These are phyloP conservation scores for Drosophila barbarae DNA, from an alignment of 2,888 invertebrate genomes.

Conservation along the genomic window DNA sequence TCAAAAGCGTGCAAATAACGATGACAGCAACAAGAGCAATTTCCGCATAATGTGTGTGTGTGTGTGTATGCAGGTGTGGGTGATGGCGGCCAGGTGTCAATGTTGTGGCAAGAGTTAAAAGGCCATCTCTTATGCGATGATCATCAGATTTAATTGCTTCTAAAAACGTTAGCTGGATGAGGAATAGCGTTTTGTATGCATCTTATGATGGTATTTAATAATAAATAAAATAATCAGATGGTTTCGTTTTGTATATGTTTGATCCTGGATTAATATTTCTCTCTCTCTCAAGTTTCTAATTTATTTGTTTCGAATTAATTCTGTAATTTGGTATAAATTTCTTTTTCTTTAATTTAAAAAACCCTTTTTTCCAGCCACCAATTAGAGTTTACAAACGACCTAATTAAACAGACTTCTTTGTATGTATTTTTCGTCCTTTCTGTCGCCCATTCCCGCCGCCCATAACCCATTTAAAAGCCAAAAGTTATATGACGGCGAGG, in stretches of 20 bases:
- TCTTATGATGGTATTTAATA: neutral
- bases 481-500: slow-evolving; percentile 7
- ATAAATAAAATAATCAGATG: neutral
- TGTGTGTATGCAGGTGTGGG: slow-evolving; percentile 1
- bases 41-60: slow-evolving; percentile 19
- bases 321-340: neutral
- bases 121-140: slow-evolving; percentile 17
- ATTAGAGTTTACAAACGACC: neutral
- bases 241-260: neutral
- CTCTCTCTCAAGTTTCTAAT: neutral
- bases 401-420: slow-evolving; percentile 11
- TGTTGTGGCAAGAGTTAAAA: slow-evolving; percentile 25
- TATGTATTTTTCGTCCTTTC: neutral
- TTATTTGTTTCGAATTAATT: too few species aligned
- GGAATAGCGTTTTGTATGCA: neutral
- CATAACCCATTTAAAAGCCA: neutral
- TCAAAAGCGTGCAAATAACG: slow-evolving; percentile 65
- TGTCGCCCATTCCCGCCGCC: neutral
- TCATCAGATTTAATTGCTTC: slow-evolving; percentile 34
- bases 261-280: neutral
- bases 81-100: slow-evolving; percentile 37
- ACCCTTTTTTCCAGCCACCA: neutral
- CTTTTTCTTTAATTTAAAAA: neutral
- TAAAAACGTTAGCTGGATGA: slow-evolving; percentile 25
- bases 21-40: slow-evolving; percentile 39